Conservation (phyloP, 2,797 vertebrate species). For the Helostoma temminkii region DNA sequence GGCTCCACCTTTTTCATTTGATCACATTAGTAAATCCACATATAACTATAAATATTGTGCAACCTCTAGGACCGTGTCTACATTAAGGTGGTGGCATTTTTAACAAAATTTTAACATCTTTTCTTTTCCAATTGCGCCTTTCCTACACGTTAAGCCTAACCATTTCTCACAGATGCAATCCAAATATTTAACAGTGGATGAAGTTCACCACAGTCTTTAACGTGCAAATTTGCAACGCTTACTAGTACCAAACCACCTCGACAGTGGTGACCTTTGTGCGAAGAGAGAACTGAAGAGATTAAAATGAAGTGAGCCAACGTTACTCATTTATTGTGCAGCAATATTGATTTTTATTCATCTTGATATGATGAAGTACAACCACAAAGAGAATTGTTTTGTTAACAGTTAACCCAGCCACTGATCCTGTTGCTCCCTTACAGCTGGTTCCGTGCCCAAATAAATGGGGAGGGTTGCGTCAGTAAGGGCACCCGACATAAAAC, state of each 20-base stretch:
- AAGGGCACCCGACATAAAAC: too few relatives aligned
- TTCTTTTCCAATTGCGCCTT: not conserved
- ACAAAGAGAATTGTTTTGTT: too few relatives aligned
- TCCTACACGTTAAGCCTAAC: not conserved
- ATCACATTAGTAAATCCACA: constrained; percentile 74
- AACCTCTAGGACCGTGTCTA: constrained; percentile 22
- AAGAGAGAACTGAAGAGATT: not conserved
- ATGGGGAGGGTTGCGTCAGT: too few relatives aligned
- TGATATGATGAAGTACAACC: too few relatives aligned
- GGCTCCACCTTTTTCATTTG: constrained; percentile 77
- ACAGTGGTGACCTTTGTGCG: not conserved
- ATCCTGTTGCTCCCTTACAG: too few relatives aligned
- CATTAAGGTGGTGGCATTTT: constrained; percentile 12
- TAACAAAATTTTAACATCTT: constrained; percentile 10
- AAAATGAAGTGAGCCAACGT: not conserved
- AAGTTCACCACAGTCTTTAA: not conserved
- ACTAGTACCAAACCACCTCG: not conserved
- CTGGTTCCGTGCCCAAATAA: too few relatives aligned
- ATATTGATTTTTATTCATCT: not conserved
- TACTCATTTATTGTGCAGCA: not conserved
- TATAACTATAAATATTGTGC: constrained; percentile 54
- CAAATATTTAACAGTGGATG: not conserved
- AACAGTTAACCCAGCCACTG: too few relatives aligned
- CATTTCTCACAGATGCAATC: not conserved
- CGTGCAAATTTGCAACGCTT: not conserved